Percentiles rank a stretch among this genome's conserved stretches.
Evolutionary conservation across 1,140 invertebrate genomes (phyloP).

Genomic region (Drosophila cardini): DNA sequence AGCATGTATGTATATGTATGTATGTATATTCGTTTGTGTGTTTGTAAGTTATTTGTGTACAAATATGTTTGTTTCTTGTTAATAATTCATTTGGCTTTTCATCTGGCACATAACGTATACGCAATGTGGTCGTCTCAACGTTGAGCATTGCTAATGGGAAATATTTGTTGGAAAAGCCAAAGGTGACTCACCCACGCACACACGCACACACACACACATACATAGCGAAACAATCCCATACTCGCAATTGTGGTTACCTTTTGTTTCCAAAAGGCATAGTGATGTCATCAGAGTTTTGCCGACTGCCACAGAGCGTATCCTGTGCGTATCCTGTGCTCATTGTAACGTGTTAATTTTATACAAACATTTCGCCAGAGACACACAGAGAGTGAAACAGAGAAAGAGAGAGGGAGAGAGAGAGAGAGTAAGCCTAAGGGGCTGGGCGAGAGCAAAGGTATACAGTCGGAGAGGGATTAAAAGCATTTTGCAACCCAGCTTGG

Average conservation of each 20-base stretch:
- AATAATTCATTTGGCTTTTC: conserved; percentile 70
- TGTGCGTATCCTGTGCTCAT: conserved; percentile 59
- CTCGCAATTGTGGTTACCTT: conserved; percentile 68
- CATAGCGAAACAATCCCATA: conserved; percentile 8
- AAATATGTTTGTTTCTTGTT: conserved; percentile 68
- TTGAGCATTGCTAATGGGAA: conserved; percentile 72
- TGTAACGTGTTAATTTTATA: conserved; percentile 76
- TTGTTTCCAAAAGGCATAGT: conserved; percentile 78
- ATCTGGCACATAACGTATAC: conserved; percentile 71
- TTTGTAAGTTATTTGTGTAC: conserved; percentile 57
- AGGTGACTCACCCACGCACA: conserved; percentile 67
- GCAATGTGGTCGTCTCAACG: conserved; percentile 63
- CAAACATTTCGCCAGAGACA: conserved; percentile 55
- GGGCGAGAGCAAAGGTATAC: neutral
- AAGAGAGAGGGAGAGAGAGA: conserved; percentile 28
- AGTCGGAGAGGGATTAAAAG: conserved; percentile 54
- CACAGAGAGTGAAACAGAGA: neutral
- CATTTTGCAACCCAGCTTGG: conserved; percentile 46
- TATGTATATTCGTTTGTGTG: conserved; percentile 28
- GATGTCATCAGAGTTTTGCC: conserved; percentile 68
- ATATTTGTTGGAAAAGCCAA: conserved; percentile 81
- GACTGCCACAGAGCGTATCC: conserved; percentile 37
- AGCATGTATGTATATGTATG: conserved; percentile 20
- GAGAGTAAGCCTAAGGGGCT: conserved; percentile 24
- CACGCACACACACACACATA: conserved; percentile 10